These are phyloP conservation scores for Cheilinus undulatus DNA, from an alignment of 2,113 vertebrate species.

Conservation along the genomic window DNA sequence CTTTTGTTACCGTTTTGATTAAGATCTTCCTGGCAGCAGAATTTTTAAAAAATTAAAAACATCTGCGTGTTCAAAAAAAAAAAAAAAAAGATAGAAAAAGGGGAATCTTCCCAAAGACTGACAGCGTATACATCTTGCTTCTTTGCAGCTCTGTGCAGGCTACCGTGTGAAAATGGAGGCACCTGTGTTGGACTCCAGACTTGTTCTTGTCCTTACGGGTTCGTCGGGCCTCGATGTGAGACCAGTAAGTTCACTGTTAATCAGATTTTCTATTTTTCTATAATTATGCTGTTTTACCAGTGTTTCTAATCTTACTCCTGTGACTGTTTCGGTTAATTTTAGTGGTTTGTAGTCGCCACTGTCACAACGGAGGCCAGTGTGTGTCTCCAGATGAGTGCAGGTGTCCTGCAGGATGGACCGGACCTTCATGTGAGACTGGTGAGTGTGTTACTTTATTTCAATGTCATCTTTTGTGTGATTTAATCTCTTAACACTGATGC, in stretches of 20 bases:
- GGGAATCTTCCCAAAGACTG: no score
- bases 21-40: no score
- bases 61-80: no score
- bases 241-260: constrained; percentile 74
- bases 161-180: constrained; percentile 79
- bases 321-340: neutral
- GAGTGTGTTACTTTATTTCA: constrained; percentile 42
- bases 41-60: no score
- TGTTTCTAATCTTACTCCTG: neutral
- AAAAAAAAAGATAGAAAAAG: no score
- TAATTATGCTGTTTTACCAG: neutral
- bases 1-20: no score
- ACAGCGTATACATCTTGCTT: neutral
- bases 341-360: constrained; percentile 88
- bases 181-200: constrained; percentile 78
- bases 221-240: constrained; percentile 81
- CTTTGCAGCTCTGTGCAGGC: constrained; percentile 77
- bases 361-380: constrained; percentile 85
- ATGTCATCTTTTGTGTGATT: constrained; percentile 7
- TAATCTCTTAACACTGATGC: neutral
- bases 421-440: constrained; percentile 86
- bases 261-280: no score
- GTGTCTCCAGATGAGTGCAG: constrained; percentile 82
- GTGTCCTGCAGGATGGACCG: constrained; percentile 83
- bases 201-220: constrained; percentile 84